Evolutionary conservation across 1,140 invertebrate genomes (phyloP), one percentile per base, ranked within the genome.

Genomic region (Drosophila triauraria): DNA sequence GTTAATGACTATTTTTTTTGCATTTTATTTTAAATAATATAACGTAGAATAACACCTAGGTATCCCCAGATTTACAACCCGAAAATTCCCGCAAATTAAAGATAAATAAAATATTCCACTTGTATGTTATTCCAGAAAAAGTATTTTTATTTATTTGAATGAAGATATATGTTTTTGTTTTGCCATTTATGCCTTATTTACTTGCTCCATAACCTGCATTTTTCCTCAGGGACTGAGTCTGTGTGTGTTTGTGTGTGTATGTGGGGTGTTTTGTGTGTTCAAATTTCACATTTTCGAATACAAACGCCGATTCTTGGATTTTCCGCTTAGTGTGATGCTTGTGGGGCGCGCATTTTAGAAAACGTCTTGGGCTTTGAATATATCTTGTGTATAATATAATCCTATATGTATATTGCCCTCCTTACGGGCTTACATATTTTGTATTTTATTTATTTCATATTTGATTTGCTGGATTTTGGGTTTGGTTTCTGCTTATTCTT

Each of bases 131-230:
- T 90, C 82, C 85, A 88, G 85, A 88, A 88, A 80, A 88, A 88
- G 86, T 68, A 85, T 84, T 78, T 88, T 85, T 85, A 90, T 88
- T 88, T 91, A 91, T 91, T 88, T 85, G 85, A 88, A 90, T 88
- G 85, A 88, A 88, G 85, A 88, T 88, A 88, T 88, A 88, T 90
- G 78, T 78, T 85, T 79, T 50, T 42, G 75, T 75, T 79, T 56
- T 74, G 44, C 46, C 54, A 57, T 87, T 79, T 78, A 63, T 59
- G 75, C 80, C 71, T 83, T 60, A 70, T 84, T 88, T 75, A 63
- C 65, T 78, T 79, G 58, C 59, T 74, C 32, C 61, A 82, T 88
- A 88, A 88, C 78, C 81, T 91, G 80, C 75, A 65, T 68, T 72
- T 56, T 70, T 67, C 62, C 63, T 79, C 50, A 75, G 32, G 72